Evolutionary conservation across 2,888 invertebrate genomes (phyloP).

Genomic region (Seira ritae): DNA sequence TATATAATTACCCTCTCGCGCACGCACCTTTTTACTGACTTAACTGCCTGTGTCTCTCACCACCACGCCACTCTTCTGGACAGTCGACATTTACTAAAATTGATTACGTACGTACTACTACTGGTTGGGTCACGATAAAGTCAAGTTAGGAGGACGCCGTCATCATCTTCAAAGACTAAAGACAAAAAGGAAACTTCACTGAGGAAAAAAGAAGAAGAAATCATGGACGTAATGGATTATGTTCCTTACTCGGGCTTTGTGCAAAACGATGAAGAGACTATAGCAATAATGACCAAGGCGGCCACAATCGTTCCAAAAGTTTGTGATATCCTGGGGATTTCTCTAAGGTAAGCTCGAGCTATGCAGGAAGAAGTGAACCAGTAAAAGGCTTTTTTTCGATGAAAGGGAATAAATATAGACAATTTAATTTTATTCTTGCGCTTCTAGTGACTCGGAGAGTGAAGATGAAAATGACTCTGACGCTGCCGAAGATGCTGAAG

Average conservation of each 20-base stretch:
- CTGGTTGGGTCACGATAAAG: neutral
- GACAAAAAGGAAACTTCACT: neutral
- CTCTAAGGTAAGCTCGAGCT: constrained; percentile 67
- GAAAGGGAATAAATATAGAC: too few relatives aligned
- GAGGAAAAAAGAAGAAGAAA: too few relatives aligned
- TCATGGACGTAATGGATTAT: constrained; percentile 67
- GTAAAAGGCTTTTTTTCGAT: too few relatives aligned
- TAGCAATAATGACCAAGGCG: constrained; percentile 67
- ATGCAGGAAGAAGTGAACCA: too few relatives aligned
- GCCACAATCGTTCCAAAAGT: constrained; percentile 69
- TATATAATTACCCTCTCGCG: neutral
- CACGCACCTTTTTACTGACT: constrained; percentile 5
- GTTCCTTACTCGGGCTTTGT: constrained; percentile 69
- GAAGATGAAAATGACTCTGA: constrained; percentile 45
- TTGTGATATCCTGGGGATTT: constrained; percentile 72
- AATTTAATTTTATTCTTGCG: too few relatives aligned
- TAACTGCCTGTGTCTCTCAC: neutral
- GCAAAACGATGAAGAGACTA: constrained; percentile 68
- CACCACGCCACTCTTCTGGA: too few relatives aligned
- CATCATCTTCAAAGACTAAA: neutral
- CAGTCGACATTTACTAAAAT: too few relatives aligned
- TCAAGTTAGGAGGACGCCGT: neutral
- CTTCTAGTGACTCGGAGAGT: constrained; percentile 68
- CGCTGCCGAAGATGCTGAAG: constrained; percentile 53
- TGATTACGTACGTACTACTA: too few relatives aligned